A percentile compares a stretch with the other conserved stretches of the same genome.
Evolutionary conservation across 2,888 invertebrate genomes (phyloP).

Genomic region (Microctonus hyperodae): DNA sequence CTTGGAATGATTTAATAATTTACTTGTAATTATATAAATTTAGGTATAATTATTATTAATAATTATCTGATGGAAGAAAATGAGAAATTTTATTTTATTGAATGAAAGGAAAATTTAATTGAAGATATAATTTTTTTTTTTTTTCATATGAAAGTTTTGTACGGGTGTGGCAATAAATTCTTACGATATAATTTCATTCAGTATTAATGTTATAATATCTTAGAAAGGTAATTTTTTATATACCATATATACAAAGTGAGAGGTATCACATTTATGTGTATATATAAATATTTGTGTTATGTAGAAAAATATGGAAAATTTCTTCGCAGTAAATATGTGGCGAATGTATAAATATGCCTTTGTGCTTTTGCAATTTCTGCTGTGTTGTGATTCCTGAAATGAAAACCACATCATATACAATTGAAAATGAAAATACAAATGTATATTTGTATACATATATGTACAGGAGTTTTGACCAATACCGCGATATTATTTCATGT

Average conservation of each 20-base stretch:
- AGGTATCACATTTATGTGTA: background rate
- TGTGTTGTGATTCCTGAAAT: background rate
- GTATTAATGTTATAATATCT: background rate
- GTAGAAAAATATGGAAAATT: too few relatives aligned
- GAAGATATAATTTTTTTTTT: too few relatives aligned
- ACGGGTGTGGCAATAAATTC: constrained; percentile 2
- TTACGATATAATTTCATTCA: background rate
- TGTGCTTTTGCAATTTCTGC: constrained; percentile 5
- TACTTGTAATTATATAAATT: too few relatives aligned
- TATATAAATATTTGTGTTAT: too few relatives aligned
- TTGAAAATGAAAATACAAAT: constrained; percentile 10
- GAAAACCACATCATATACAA: constrained; percentile 11
- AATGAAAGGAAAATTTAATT: too few relatives aligned
- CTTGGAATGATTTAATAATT: too few relatives aligned
- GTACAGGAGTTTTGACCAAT: background rate
- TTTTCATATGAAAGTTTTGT: background rate
- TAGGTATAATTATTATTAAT: too few relatives aligned
- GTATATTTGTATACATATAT: constrained; percentile 2
- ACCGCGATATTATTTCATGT: background rate
- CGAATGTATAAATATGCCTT: background rate
- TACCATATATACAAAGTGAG: background rate
- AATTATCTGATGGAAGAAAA: too few relatives aligned
- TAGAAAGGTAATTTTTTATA: background rate
- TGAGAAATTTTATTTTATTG: too few relatives aligned
- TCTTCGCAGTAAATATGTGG: background rate